These are phyloP conservation scores for Amphiura filiformis DNA, from an alignment of 35 echinoderm and acorn worm genomes.

Conservation along the genomic window DNA sequence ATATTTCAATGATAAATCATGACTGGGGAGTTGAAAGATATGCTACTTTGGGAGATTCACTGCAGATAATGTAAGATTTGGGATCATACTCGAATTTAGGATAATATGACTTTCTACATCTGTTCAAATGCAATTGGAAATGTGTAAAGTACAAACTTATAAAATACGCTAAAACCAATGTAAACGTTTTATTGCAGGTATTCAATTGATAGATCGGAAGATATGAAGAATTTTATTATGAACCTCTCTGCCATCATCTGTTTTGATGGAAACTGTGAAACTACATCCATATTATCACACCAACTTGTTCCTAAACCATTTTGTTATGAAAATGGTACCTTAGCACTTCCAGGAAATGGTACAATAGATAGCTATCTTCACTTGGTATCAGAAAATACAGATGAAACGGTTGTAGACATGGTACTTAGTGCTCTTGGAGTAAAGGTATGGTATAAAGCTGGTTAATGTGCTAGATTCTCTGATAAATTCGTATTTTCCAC, in stretches of 20 bases:
- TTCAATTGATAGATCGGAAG: neutral
- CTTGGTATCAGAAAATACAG: neutral
- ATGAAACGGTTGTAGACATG: neutral
- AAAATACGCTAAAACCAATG: no score
- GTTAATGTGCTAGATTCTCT: no score
- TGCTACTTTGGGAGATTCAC: no score
- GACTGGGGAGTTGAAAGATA: neutral
- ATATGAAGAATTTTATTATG: neutral
- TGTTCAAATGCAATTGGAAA: no score
- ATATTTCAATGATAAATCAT: neutral
- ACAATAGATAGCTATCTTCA: neutral
- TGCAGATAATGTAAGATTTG: no score
- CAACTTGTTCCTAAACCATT: neutral
- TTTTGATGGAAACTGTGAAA: neutral
- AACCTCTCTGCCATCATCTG: neutral
- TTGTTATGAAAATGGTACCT: constrained; percentile 4
- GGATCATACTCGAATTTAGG: no score
- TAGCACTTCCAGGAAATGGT: neutral
- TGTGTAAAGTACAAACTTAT: no score
- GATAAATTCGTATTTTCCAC: no score
- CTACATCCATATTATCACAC: neutral
- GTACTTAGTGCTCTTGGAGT: neutral
- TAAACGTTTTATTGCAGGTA: neutral
- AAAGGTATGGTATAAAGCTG: constrained; percentile 12
- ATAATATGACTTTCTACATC: no score